Conservation (phyloP, 2,888 invertebrate genomes). For the Callinectes sapidus region DNA sequence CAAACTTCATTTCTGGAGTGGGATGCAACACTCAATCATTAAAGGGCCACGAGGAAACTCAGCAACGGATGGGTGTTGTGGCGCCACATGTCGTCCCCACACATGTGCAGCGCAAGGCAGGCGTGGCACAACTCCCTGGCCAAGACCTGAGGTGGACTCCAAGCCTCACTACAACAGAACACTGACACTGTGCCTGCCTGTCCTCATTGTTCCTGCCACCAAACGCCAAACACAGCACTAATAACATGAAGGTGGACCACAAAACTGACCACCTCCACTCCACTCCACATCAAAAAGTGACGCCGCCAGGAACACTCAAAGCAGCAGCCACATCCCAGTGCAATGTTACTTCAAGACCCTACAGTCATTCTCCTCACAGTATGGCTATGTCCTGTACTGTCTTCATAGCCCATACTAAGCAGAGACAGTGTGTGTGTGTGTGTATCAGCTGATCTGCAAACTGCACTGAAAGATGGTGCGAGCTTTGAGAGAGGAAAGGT, state of each 20-base stretch:
- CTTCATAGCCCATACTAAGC: too few relatives aligned
- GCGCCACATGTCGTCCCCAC: not conserved
- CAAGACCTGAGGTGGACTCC: constrained; percentile 6
- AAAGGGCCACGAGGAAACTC: not conserved
- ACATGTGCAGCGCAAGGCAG: not conserved
- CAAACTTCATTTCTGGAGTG: not conserved
- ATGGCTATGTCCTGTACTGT: too few relatives aligned
- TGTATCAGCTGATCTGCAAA: too few relatives aligned
- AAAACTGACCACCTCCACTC: too few relatives aligned
- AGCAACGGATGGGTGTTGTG: not conserved
- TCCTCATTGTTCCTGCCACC: not conserved
- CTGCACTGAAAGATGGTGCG: too few relatives aligned
- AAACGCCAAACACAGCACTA: not conserved
- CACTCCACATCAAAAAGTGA: too few relatives aligned
- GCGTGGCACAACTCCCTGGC: not conserved
- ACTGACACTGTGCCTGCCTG: not conserved
- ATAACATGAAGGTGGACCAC: not conserved
- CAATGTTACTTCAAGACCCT: too few relatives aligned
- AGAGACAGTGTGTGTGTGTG: too few relatives aligned
- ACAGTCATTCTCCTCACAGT: too few relatives aligned
- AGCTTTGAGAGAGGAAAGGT: too few relatives aligned
- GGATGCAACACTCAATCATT: not conserved
- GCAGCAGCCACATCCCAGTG: too few relatives aligned
- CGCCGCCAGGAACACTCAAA: too few relatives aligned
- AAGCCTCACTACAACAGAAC: not conserved